Percentiles rank a stretch among this genome's conserved stretches.
Evolutionary conservation across 2,888 invertebrate species (phyloP).

Genomic region (Drosophila macrospina): DNA sequence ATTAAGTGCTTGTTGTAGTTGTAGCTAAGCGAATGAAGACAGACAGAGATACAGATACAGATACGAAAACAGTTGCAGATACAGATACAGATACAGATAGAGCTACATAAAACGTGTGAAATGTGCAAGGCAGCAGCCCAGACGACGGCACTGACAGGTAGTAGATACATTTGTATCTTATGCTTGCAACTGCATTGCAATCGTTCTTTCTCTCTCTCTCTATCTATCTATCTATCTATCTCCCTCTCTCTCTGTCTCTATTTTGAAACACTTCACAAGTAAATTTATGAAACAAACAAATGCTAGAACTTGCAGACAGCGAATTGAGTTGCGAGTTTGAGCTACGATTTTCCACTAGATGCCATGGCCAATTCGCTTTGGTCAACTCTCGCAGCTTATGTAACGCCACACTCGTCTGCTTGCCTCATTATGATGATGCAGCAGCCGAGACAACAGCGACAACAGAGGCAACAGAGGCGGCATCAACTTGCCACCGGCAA

Average conservation of each 20-base stretch:
- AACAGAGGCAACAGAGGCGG: neutral
- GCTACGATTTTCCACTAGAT: constrained; percentile 77
- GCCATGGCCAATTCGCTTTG: constrained; percentile 62
- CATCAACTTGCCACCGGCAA: constrained; percentile 29
- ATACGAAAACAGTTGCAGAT: no score
- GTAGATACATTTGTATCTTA: constrained; percentile 73
- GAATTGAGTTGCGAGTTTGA: constrained; percentile 62
- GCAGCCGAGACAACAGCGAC: constrained; percentile 30
- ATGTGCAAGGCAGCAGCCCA: constrained; percentile 52
- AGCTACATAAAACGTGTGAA: constrained; percentile 69
- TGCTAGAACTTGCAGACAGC: constrained; percentile 55
- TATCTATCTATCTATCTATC: neutral
- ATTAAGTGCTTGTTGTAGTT: constrained; percentile 37
- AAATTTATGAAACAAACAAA: constrained; percentile 76
- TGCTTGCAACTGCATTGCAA: constrained; percentile 52
- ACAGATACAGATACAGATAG: no score
- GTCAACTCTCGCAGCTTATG: constrained; percentile 74
- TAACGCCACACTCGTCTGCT: constrained; percentile 49
- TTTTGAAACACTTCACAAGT: constrained; percentile 74
- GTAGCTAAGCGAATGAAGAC: constrained; percentile 11
- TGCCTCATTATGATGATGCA: constrained; percentile 55
- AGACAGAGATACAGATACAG: constrained; percentile 18
- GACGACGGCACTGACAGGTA: constrained; percentile 55
- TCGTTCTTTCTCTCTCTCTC: neutral
- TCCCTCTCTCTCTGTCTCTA: constrained; percentile 39